Base-by-base conservation (phyloP, 2,113 vertebrate genomes). In the Vicugna pacos region DNA sequence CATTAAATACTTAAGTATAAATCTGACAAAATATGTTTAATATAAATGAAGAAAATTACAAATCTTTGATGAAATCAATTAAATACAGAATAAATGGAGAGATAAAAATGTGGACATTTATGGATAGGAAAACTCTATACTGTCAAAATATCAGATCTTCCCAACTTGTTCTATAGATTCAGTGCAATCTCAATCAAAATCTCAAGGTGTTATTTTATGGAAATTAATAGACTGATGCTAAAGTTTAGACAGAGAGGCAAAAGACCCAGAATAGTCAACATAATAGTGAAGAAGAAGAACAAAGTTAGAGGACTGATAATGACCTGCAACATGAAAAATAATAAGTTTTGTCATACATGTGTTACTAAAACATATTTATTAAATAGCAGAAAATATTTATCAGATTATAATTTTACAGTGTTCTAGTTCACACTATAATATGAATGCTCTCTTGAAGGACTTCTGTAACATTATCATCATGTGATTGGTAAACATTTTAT, bases 341-440 rank as follows among this genome's bases (percentile, higher is more conserved):
- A 91, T 76, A 67, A 79, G 1, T 42, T 54, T 28, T 62, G 12
- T n/a, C 24, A 93, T 85, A 70, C 3, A 35, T 46, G 6, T 73
- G 6, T n/a, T 89, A 35, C 30, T 72, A n/a, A 91, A 93, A 83
- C 13, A 42, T 77, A 11, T 87, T 77, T 87, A 64, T 89, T 83
- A 50, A 81, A 42, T 67, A 85, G 69, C 5, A 94, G 20, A 69
- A 92, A 76, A 28, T 87, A 60, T 94, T 60, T 87, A 62, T 8
- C 60, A 79, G 62, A 8, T 81, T 28, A 80, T 75, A 65, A 86
- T 87, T 70, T 64, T 56, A 64, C 0, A 32, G 1, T 83, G 14
- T 72, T 82, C 5, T 54, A 19, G 8, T 72, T 73, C 24, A 77
- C 20, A 38, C 5, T 60, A 69, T 9, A 2, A 76, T 77, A 88